These are phyloP conservation scores for Platypus cylindrus DNA, from an alignment of 2,888 invertebrate species.

Conservation along the genomic window DNA sequence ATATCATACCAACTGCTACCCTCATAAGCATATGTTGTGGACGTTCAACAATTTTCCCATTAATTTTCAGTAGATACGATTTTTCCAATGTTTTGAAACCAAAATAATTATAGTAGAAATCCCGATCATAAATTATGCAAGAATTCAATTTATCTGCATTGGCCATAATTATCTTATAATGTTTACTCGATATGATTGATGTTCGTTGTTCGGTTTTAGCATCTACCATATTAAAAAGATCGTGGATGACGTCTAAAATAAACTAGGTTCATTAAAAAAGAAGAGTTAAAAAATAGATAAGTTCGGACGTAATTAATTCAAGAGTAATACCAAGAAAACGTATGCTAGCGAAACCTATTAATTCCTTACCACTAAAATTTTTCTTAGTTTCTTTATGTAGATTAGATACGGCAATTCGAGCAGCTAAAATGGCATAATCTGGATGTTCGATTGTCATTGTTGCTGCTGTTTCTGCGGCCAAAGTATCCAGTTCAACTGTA, in stretches of 20 bases:
- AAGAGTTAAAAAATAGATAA: not conserved
- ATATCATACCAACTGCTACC: slow-evolving; percentile 67
- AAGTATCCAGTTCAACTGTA: slow-evolving; percentile 91
- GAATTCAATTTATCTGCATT: slow-evolving; percentile 87
- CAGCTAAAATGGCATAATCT: slow-evolving; percentile 85
- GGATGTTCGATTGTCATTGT: slow-evolving; percentile 96
- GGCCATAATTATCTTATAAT: slow-evolving; percentile 67
- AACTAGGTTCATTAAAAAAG: slow-evolving; percentile 1
- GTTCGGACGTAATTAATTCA: too few species aligned
- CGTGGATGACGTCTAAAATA: slow-evolving; percentile 74
- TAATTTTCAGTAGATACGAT: slow-evolving; percentile 85
- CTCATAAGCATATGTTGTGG: slow-evolving; percentile 99
- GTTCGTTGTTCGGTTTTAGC: slow-evolving; percentile 54
- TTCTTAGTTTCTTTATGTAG: slow-evolving; percentile 97
- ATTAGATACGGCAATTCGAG: slow-evolving; percentile 84
- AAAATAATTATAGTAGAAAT: slow-evolving; percentile 95
- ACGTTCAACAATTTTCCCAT: slow-evolving; percentile 85
- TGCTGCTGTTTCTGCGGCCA: slow-evolving; percentile 98
- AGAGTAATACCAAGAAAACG: too few species aligned
- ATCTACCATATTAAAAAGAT: slow-evolving; percentile 67
- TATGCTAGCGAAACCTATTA: not conserved
- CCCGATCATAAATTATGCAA: slow-evolving; percentile 91
- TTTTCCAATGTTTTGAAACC: slow-evolving; percentile 98
- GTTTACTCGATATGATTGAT: slow-evolving; percentile 79
- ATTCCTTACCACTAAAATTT: slow-evolving; percentile 63